phyloP scores from a whole-genome alignment of 2,888 invertebrate genomes.

The Palloptera scutellata region DNA sequence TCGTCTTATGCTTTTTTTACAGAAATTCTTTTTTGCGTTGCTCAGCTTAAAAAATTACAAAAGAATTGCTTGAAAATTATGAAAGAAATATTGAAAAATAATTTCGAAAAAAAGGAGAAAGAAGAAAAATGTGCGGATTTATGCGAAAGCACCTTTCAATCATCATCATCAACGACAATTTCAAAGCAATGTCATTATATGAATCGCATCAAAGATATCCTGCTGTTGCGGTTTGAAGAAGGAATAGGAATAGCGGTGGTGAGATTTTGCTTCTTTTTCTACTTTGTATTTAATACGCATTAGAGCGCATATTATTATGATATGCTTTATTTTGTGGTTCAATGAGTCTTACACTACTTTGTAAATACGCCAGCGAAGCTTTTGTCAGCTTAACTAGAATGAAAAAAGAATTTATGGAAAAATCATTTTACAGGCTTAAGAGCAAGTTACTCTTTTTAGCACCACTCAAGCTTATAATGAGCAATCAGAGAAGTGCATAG shows the following conservation, averaged over 20 bases:
- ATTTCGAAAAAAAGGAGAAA: too few species aligned
- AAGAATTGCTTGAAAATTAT: background rate
- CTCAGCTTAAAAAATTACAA: constrained; percentile 1
- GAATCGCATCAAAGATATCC: too few species aligned
- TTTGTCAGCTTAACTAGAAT: constrained; percentile 25
- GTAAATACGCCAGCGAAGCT: constrained; percentile 34
- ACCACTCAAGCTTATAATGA: too few species aligned
- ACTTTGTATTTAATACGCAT: constrained; percentile 54
- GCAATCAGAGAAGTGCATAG: constrained; percentile 19
- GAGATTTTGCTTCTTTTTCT: background rate
- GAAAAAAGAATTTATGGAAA: constrained; percentile 19
- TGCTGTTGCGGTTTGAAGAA: too few species aligned
- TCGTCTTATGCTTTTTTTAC: background rate
- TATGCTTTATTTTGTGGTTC: constrained; percentile 62
- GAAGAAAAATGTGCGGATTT: background rate
- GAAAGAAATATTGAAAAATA: too few species aligned
- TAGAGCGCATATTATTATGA: constrained; percentile 61
- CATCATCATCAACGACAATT: background rate
- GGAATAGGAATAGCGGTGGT: background rate
- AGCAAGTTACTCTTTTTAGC: background rate
- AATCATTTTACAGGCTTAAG: constrained; percentile 20
- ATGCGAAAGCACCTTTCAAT: background rate
- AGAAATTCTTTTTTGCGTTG: background rate
- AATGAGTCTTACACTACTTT: constrained; percentile 45
- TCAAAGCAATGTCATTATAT: background rate